Conservation (phyloP, 2,888 invertebrate genomes). For the Scaeva pyrastri region DNA sequence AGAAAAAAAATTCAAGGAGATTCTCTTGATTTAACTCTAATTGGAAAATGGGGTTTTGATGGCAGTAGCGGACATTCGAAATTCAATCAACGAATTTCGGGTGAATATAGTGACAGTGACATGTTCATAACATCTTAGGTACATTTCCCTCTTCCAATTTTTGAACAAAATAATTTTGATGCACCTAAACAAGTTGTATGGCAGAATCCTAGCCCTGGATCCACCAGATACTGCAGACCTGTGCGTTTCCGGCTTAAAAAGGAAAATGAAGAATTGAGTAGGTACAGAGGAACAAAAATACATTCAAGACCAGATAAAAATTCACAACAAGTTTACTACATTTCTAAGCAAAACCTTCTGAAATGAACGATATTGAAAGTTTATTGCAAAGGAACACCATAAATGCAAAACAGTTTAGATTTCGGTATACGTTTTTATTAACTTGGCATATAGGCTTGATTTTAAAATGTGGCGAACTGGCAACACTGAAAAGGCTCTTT, state of each 20-base stretch:
- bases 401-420: too few relatives aligned
- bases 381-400: too few relatives aligned
- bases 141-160: constrained; percentile 21
- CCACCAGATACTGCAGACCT: too few relatives aligned
- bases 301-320: constrained; percentile 8
- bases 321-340: neutral
- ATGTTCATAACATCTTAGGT: constrained; percentile 8
- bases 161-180: constrained; percentile 16
- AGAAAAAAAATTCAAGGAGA: too few relatives aligned
- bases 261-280: constrained; percentile 20
- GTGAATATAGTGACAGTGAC: too few relatives aligned
- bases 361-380: neutral
- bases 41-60: too few relatives aligned
- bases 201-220: constrained; percentile 22
- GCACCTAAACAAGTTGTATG: constrained; percentile 1
- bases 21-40: too few relatives aligned
- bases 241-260: constrained; percentile 25
- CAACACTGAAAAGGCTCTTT: neutral
- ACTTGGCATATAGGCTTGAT: too few relatives aligned
- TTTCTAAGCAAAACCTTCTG: neutral
- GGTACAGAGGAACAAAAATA: constrained; percentile 29
- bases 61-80: too few relatives aligned
- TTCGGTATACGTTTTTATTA: too few relatives aligned
- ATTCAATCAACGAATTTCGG: too few relatives aligned
- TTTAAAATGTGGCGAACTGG: neutral